Evolutionary conservation across 1,140 invertebrate species (phyloP).

Genomic region (Myzus persicae): DNA sequence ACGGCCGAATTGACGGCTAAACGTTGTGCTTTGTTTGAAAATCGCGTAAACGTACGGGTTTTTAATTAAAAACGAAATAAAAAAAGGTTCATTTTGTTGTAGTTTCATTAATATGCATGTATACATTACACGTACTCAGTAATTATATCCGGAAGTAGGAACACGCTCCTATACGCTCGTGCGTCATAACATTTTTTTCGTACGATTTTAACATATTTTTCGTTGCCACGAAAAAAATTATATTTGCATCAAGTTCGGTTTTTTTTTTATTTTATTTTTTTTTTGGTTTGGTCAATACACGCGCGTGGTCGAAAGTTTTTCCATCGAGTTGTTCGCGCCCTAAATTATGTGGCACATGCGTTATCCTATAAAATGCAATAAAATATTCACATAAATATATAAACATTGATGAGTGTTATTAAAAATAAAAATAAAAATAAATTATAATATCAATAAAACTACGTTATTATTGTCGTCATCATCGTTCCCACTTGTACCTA

Average conservation of each 20-base stretch:
- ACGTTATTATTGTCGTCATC: not conserved
- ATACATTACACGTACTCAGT: conserved; percentile 42
- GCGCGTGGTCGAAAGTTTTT: not conserved
- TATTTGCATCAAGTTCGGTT: not conserved
- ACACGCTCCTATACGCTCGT: conserved; percentile 17
- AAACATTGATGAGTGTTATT: not conserved
- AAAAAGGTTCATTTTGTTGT: conserved; percentile 24
- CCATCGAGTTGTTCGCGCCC: not conserved
- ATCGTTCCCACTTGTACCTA: not conserved
- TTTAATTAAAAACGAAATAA: conserved; percentile 34
- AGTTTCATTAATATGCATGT: conserved; percentile 40
- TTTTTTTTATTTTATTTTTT: conserved; percentile 16
- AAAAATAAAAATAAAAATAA: not conserved
- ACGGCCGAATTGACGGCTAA: not conserved
- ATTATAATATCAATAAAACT: not conserved
- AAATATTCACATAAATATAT: not conserved
- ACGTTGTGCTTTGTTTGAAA: conserved; percentile 24
- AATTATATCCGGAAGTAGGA: conserved; percentile 35
- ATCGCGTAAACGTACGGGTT: conserved; percentile 40
- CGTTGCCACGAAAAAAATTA: not conserved
- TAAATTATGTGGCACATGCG: not conserved
- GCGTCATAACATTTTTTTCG: not conserved
- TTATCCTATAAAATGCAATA: not conserved
- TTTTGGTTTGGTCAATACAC: not conserved
- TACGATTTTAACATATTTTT: conserved; percentile 32